These are phyloP conservation scores for Chloroclystis v-ata DNA, from an alignment of 2,888 invertebrate genomes.

Conservation along the genomic window DNA sequence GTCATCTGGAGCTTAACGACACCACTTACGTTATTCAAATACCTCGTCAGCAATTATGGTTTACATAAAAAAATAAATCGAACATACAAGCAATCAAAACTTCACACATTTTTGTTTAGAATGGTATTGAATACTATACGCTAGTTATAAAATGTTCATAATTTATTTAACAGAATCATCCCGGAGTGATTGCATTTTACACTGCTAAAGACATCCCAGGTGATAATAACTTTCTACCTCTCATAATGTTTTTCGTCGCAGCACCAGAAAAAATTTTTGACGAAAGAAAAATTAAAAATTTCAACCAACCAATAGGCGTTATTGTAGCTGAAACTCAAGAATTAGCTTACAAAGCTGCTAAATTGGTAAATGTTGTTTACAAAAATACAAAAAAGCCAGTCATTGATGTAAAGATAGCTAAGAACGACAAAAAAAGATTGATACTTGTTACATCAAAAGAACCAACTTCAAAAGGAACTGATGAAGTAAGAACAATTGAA, in stretches of 20 bases:
- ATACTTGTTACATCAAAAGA: slow-evolving; percentile 30
- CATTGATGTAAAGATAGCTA: slow-evolving; percentile 37
- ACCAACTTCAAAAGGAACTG: slow-evolving; percentile 47
- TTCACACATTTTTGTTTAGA: no score
- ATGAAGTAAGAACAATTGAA: slow-evolving; percentile 59
- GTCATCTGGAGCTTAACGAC: no score
- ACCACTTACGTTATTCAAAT: no score
- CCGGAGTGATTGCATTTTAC: slow-evolving; percentile 82
- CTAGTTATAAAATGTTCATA: no score
- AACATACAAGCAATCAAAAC: no score
- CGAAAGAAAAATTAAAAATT: slow-evolving; percentile 73
- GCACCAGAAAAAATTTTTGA: slow-evolving; percentile 67
- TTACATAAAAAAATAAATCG: no score
- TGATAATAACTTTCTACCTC: slow-evolving; percentile 70
- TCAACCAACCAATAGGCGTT: slow-evolving; percentile 82
- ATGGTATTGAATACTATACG: no score
- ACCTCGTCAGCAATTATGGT: no score
- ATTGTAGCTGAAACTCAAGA: slow-evolving; percentile 77
- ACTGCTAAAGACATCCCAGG: slow-evolving; percentile 84
- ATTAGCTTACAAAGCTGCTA: slow-evolving; percentile 74
- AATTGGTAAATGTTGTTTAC: slow-evolving; percentile 75
- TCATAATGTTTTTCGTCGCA: slow-evolving; percentile 23
- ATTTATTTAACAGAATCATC: slow-evolving; percentile 73
- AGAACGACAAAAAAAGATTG: slow-evolving; percentile 38
- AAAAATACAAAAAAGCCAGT: slow-evolving; percentile 50